phyloP scores from a whole-genome alignment of 2,113 vertebrate genomes.

The Chaetorhynchus papuensis region DNA sequence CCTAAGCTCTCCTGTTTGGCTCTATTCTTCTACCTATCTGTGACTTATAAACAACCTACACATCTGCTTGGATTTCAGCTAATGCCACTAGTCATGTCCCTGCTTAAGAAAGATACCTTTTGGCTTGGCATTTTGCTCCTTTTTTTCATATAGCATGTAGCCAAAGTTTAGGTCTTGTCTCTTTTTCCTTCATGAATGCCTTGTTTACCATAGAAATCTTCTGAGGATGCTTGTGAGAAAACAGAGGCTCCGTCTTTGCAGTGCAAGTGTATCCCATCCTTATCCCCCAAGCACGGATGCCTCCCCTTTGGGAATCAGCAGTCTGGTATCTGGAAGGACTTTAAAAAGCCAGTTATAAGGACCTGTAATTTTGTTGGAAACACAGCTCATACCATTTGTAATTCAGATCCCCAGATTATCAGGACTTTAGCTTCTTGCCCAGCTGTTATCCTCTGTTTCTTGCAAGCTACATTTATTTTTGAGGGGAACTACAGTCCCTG shows the following conservation, averaged over 20 bases:
- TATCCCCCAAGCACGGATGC: accelerated
- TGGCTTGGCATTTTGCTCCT: neutral
- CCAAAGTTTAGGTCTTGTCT: neutral
- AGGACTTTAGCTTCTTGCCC: neutral
- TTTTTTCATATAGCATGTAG: neutral
- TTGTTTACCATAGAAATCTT: neutral
- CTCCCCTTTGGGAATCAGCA: neutral
- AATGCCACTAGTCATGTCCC: neutral
- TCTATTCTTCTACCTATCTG: neutral
- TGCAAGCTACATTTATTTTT: neutral
- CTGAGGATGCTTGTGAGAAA: neutral
- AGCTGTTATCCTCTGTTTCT: neutral
- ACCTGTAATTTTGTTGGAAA: neutral
- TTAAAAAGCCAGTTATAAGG: neutral
- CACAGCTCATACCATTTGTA: neutral
- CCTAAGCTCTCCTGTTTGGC: neutral
- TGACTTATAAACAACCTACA: neutral
- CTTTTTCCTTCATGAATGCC: neutral
- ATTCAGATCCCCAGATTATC: neutral
- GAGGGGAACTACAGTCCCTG: neutral
- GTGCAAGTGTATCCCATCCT: neutral
- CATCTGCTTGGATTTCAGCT: neutral
- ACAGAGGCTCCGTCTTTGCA: accelerated
- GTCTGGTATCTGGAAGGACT: neutral
- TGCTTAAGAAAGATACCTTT: neutral